Percentiles rank a stretch among this genome's conserved stretches.
phyloP scores from a whole-genome alignment of 2,113 vertebrate species.

The Marmota monax region DNA sequence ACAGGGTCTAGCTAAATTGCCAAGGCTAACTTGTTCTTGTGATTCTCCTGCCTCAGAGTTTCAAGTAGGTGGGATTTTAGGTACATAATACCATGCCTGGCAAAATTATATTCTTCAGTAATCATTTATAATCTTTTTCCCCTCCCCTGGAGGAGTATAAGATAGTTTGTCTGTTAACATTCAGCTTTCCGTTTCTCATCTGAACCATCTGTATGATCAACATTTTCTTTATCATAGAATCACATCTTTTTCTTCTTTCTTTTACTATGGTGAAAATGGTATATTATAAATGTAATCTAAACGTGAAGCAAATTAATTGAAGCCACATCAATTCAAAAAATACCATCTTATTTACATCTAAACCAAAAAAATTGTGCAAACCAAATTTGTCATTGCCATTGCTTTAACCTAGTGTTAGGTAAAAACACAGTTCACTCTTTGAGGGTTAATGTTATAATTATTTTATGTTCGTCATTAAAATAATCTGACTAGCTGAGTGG shows the following conservation, averaged over 20 bases:
- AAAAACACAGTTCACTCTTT: not conserved
- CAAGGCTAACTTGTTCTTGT: not conserved
- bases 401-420: not conserved
- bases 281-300: not conserved
- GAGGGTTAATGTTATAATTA: not conserved
- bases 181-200: not conserved
- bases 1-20: not conserved
- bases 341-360: not conserved
- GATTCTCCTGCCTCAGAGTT: not conserved
- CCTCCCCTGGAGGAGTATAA: not conserved
- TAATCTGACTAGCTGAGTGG: too few species aligned
- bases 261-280: not conserved
- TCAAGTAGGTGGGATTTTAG: not conserved
- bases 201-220: not conserved
- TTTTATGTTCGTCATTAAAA: constrained; percentile 32
- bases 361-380: not conserved
- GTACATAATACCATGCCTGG: not conserved
- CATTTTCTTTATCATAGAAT: not conserved
- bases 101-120: not conserved
- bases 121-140: not conserved
- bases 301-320: constrained; percentile 42
- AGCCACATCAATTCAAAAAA: not conserved
- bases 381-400: not conserved
- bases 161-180: not conserved
- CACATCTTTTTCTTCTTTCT: constrained; percentile 30